phyloP scores from a whole-genome alignment of 2,113 vertebrate species.

The Haemorhous mexicanus region DNA sequence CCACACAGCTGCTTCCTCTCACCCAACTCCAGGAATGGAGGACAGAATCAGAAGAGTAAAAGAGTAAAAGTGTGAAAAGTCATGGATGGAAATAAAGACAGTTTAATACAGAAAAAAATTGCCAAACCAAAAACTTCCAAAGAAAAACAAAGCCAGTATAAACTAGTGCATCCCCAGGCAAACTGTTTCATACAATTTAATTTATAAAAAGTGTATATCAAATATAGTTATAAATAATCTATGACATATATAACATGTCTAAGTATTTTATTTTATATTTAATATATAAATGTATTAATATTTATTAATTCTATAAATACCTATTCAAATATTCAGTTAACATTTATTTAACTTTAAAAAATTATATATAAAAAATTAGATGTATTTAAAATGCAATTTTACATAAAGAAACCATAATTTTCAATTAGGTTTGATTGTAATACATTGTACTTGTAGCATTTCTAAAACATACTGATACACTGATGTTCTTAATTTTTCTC shows the following conservation, averaged over 20 bases:
- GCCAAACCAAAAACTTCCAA: neutral
- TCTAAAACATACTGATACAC: neutral
- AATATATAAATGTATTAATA: neutral
- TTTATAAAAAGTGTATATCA: neutral
- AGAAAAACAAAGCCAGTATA: neutral
- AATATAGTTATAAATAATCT: neutral
- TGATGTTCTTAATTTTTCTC: neutral
- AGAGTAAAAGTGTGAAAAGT: neutral
- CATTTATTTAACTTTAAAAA: neutral
- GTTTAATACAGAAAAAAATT: neutral
- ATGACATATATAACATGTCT: no score
- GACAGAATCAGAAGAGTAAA: neutral
- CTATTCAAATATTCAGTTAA: neutral
- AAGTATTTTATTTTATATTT: neutral
- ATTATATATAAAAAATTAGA: rapidly evolving
- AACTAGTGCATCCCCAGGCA: neutral
- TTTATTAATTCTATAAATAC: no score
- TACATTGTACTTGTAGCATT: neutral
- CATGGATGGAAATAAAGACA: neutral
- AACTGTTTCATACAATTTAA: neutral
- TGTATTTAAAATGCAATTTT: neutral
- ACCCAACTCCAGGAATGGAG: rapidly evolving
- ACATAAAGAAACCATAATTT: neutral
- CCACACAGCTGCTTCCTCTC: neutral
- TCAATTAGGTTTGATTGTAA: neutral